Evolutionary conservation across 2,888 invertebrate genomes (phyloP).

Genomic region (Sphaerophoria rueppellii): DNA sequence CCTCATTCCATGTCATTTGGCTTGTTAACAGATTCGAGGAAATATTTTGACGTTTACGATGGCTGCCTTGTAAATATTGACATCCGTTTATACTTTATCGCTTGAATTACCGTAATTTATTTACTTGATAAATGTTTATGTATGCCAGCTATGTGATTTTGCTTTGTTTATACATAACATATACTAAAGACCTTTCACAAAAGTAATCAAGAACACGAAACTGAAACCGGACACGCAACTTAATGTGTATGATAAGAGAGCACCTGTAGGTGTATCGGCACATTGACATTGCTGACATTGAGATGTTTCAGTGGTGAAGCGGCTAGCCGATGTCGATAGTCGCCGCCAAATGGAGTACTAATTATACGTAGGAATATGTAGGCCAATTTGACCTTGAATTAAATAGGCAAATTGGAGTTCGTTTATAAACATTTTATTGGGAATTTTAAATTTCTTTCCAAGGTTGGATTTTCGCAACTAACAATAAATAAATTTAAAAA

Average conservation of each 20-base stretch:
- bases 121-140: constrained; percentile 4
- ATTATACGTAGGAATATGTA: too few species aligned
- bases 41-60: constrained; percentile 26
- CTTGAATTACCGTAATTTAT: constrained; percentile 16
- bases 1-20: constrained; percentile 26
- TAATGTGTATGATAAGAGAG: background rate
- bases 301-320: background rate
- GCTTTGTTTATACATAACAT: background rate
- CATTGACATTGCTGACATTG: background rate
- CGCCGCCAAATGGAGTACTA: too few species aligned
- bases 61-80: constrained; percentile 27
- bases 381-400: too few species aligned
- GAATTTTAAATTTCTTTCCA: too few species aligned
- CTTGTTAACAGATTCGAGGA: constrained; percentile 36
- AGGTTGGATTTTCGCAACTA: too few species aligned
- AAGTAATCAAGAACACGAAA: constrained; percentile 23
- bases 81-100: constrained; percentile 9
- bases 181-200: background rate
- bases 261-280: constrained; percentile 14
- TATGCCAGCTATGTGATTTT: background rate
- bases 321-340: too few species aligned
- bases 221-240: constrained; percentile 28
- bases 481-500: too few species aligned
- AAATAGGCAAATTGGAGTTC: too few species aligned
- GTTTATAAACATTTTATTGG: too few species aligned